Percentiles rank a stretch among this genome's conserved stretches.
Evolutionary conservation across 2,113 vertebrate genomes (phyloP).

Genomic region (Chiloscyllium plagiosum): DNA sequence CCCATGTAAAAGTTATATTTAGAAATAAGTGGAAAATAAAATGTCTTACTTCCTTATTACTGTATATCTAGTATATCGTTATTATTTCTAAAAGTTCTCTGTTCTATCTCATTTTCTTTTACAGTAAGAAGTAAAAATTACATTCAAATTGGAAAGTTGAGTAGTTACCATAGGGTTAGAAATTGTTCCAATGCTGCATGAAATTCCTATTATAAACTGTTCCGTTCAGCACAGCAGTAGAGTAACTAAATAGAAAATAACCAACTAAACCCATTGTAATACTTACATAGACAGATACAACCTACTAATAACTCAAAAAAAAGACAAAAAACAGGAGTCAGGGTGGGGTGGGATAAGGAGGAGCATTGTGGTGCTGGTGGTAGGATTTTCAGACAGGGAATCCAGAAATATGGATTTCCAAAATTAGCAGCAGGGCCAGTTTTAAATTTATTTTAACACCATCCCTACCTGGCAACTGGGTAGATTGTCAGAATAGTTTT

Average conservation of each 20-base stretch:
- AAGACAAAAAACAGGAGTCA: no score
- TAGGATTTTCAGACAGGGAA: not conserved
- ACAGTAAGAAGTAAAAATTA: not conserved
- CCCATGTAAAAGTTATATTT: not conserved
- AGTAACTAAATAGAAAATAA: not conserved
- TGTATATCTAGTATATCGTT: not conserved
- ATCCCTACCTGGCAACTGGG: not conserved
- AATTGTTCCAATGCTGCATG: not conserved
- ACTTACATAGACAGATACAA: not conserved
- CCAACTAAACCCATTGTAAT: not conserved
- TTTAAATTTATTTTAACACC: not conserved
- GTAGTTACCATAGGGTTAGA: not conserved
- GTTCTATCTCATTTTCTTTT: not conserved
- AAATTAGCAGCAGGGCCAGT: not conserved
- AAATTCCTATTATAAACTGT: conserved; percentile 1
- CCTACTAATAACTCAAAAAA: not conserved
- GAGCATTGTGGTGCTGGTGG: not conserved
- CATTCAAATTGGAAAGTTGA: conserved; percentile 7
- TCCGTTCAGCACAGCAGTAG: not conserved
- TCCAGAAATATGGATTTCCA: not conserved
- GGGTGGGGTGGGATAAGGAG: not conserved
- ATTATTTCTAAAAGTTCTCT: not conserved
- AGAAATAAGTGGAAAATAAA: not conserved
- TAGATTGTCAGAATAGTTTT: not conserved
- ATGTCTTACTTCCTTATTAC: not conserved